Conservation (phyloP, 2,888 invertebrate species). For the Trissolcus brochymenae region DNA sequence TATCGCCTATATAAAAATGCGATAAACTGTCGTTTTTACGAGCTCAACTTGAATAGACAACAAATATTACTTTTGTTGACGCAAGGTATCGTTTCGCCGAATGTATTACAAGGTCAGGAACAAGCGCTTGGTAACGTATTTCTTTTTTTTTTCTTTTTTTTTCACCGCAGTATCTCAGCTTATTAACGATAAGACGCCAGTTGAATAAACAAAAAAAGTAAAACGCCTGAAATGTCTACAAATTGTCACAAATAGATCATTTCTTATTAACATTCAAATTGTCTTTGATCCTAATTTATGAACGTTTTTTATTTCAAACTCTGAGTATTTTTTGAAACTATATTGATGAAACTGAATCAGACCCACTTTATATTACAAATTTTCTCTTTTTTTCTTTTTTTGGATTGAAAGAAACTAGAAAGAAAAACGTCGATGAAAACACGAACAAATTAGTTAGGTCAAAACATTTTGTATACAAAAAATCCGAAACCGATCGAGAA, state of each 20-base stretch:
- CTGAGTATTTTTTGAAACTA: no score
- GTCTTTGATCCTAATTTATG: conserved; percentile 21
- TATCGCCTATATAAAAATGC: conserved; percentile 7
- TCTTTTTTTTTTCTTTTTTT: conserved; percentile 14
- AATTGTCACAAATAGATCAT: conserved; percentile 34
- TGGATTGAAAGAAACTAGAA: background rate
- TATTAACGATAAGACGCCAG: conserved; percentile 48
- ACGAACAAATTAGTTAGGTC: background rate
- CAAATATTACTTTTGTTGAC: conserved; percentile 28
- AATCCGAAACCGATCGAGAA: no score
- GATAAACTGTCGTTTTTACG: conserved; percentile 26
- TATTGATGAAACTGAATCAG: no score
- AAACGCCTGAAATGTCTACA: conserved; percentile 24
- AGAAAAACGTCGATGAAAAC: conserved; percentile 1
- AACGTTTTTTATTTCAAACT: background rate
- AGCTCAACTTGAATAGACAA: conserved; percentile 20
- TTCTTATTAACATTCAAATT: conserved; percentile 36
- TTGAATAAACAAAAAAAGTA: conserved; percentile 42
- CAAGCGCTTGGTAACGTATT: conserved; percentile 31
- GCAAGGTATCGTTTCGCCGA: conserved; percentile 35
- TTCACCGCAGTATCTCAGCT: conserved; percentile 44
- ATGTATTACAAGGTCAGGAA: conserved; percentile 55
- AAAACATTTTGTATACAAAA: conserved; percentile 7
- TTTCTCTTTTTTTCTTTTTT: no score
- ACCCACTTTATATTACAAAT: no score